These are phyloP conservation scores for Cosmorhoe ocellata DNA, from an alignment of 2,888 invertebrate genomes.

Conservation along the genomic window DNA sequence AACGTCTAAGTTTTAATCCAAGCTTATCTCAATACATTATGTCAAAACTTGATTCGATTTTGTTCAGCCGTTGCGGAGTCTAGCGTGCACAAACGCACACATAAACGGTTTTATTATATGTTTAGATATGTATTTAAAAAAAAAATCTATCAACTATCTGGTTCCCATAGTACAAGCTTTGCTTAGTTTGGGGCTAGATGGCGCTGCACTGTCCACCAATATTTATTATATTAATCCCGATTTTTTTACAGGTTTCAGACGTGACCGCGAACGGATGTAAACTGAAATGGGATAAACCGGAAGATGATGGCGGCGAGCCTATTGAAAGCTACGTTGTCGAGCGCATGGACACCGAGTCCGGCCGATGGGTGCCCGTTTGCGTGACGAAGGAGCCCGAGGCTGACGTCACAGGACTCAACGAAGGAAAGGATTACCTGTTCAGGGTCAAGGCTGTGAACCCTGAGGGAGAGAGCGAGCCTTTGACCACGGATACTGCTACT, in stretches of 20 bases:
- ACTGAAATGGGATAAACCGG: conserved; percentile 97
- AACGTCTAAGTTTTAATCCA: too few relatives aligned
- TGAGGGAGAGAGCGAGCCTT: conserved; percentile 98
- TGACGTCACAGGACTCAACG: conserved; percentile 94
- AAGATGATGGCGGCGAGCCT: conserved; percentile 98
- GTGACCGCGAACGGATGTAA: conserved; percentile 96
- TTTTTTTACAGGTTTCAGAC: conserved; percentile 83
- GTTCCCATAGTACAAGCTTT: too few relatives aligned
- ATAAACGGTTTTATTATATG: too few relatives aligned
- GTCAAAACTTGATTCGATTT: too few relatives aligned
- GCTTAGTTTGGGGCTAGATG: too few relatives aligned
- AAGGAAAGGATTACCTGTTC: conserved; percentile 99
- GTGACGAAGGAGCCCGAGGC: conserved; percentile 88
- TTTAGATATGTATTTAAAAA: too few relatives aligned
- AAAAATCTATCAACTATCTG: too few relatives aligned
- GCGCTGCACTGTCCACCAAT: too few relatives aligned
- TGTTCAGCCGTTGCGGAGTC: too few relatives aligned
- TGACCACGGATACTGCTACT: conserved; percentile 94
- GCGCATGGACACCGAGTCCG: conserved; percentile 96
- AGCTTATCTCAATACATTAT: too few relatives aligned
- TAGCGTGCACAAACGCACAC: too few relatives aligned
- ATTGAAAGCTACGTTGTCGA: conserved; percentile 97
- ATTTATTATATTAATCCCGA: background rate
- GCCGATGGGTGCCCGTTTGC: conserved; percentile 96
- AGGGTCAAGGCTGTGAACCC: conserved; percentile 98